Percentiles rank a stretch among this genome's conserved stretches.
Evolutionary conservation across 2,113 vertebrate species (phyloP).

Genomic region (Sinocyclocheilus rhinocerous): DNA sequence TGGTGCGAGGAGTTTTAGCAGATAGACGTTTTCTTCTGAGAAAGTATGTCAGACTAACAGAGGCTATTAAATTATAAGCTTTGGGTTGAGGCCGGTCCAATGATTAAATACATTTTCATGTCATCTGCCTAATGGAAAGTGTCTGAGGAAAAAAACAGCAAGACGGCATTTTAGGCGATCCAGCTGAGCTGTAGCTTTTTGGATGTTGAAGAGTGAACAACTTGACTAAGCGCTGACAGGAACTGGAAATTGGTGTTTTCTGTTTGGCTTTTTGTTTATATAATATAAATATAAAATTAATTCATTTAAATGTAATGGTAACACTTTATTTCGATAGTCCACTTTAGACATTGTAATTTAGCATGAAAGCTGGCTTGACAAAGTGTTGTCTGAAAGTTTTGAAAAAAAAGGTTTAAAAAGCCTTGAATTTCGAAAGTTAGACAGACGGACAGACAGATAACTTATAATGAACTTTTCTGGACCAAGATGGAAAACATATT

Average conservation of each 20-base stretch:
- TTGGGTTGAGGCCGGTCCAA: slow-evolving; percentile 31
- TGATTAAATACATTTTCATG: slow-evolving; percentile 38
- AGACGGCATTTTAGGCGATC: slow-evolving; percentile 18
- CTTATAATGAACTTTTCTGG: neutral
- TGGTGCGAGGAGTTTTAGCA: slow-evolving; percentile 9
- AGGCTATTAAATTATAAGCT: slow-evolving; percentile 50
- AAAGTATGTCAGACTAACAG: slow-evolving; percentile 27
- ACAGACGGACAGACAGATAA: neutral
- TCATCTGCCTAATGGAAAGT: slow-evolving; percentile 37
- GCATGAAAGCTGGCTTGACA: neutral
- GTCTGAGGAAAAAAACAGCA: slow-evolving; percentile 23
- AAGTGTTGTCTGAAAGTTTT: neutral
- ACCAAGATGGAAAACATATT: neutral
- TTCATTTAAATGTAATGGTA: too few relatives aligned
- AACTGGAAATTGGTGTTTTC: slow-evolving; percentile 13
- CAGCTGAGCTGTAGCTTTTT: slow-evolving; percentile 25
- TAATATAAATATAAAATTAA: too few relatives aligned
- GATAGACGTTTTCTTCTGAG: slow-evolving; percentile 39
- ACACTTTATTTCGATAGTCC: too few relatives aligned
- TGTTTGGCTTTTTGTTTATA: neutral
- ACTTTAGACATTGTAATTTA: too few relatives aligned
- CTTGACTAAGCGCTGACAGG: slow-evolving; percentile 18
- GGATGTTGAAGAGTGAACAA: slow-evolving; percentile 1
- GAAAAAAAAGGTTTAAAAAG: neutral
- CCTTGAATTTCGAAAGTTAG: neutral